phyloP scores from a whole-genome alignment of 2,888 invertebrate species.

The Trichogramma dendrolimi region DNA sequence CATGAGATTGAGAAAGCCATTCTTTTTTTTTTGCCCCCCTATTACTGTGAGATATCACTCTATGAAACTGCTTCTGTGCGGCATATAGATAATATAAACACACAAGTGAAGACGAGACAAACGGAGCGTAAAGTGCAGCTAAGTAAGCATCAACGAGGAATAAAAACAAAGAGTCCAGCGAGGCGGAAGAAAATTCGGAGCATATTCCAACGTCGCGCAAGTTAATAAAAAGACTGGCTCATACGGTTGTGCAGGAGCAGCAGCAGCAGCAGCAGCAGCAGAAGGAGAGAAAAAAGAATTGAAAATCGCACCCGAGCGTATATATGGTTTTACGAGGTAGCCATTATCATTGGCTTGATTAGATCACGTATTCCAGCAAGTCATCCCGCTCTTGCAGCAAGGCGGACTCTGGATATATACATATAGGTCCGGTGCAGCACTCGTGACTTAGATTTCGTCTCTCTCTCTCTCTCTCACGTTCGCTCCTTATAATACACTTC shows the following conservation, averaged over 20 bases:
- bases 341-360: conserved; percentile 40
- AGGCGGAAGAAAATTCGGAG: too few relatives aligned
- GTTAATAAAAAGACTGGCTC: neutral
- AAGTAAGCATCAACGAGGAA: too few relatives aligned
- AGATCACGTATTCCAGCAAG: conserved; percentile 29
- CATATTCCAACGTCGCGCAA: too few relatives aligned
- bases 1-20: too few relatives aligned
- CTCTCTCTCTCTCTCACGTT: neutral
- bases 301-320: conserved; percentile 12
- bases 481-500: neutral
- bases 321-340: conserved; percentile 31
- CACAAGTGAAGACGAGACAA: too few relatives aligned
- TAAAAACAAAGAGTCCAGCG: too few relatives aligned
- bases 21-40: too few relatives aligned
- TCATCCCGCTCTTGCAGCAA: conserved; percentile 4
- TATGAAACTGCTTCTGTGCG: too few relatives aligned
- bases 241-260: neutral
- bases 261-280: neutral
- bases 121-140: too few relatives aligned
- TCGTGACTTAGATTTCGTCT: conserved; percentile 12
- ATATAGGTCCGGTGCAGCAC: conserved; percentile 18
- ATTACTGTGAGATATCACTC: too few relatives aligned
- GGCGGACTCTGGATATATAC: conserved; percentile 23
- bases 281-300: conserved; percentile 3
- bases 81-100: too few relatives aligned